A percentile compares a stretch with the other conserved stretches of the same genome.
Conservation (phyloP, 2,888 invertebrate genomes). For the Pyrrhosoma nymphula region DNA sequence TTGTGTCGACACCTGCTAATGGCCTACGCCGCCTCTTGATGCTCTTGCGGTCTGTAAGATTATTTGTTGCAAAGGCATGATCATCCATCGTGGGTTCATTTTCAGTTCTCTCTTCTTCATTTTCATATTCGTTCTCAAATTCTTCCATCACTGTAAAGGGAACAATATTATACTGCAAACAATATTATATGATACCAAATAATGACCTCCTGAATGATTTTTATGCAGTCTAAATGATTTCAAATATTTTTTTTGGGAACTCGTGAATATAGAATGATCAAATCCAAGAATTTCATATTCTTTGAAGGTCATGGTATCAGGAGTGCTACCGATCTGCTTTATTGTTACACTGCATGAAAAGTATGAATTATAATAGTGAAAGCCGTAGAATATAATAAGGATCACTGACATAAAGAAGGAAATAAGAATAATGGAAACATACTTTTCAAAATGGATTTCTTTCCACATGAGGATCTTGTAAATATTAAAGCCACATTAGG, state of each 20-base stretch:
- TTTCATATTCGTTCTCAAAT: background rate
- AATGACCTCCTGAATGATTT: background rate
- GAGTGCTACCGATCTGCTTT: background rate
- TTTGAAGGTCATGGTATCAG: background rate
- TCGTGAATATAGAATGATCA: background rate
- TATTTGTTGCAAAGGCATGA: background rate
- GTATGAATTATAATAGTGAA: background rate
- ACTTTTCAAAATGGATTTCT: background rate
- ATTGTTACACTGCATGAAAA: background rate
- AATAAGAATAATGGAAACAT: background rate
- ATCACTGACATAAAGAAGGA: background rate
- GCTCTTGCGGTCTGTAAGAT: slow-evolving; percentile 40
- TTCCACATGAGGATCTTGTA: background rate
- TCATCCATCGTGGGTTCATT: slow-evolving; percentile 6
- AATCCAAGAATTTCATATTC: background rate
- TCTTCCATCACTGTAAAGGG: slow-evolving; percentile 23
- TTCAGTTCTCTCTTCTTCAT: background rate
- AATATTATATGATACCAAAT: slow-evolving; percentile 6
- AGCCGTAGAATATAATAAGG: background rate
- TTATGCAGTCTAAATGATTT: background rate
- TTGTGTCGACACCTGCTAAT: slow-evolving; percentile 14
- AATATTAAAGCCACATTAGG: slow-evolving; percentile 1
- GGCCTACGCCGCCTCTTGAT: slow-evolving; percentile 8
- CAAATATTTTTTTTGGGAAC: background rate
- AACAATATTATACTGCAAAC: too few relatives aligned